A percentile compares a stretch with the other conserved stretches of the same genome.
Evolutionary conservation across 2,113 vertebrate genomes (phyloP).

Genomic region (Cacatua alba): DNA sequence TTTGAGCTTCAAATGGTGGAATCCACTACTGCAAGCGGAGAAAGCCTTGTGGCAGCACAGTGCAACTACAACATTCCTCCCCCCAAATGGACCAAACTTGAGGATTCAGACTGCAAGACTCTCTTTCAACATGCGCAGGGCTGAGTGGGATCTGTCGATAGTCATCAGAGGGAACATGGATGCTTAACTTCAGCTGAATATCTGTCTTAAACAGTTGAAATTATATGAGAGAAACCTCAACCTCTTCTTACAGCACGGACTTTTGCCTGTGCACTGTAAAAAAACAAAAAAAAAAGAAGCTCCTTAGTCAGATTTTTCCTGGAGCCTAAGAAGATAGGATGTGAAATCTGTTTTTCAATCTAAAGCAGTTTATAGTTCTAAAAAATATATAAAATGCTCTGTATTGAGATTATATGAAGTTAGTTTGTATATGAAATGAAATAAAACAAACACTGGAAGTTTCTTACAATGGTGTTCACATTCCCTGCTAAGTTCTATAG

Average conservation of each 20-base stretch:
- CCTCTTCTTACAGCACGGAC: neutral
- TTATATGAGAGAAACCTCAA: neutral
- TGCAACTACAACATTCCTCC: neutral
- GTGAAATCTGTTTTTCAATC: neutral
- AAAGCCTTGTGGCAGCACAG: neutral
- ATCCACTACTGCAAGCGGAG: neutral
- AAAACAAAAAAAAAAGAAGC: neutral
- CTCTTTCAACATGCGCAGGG: neutral
- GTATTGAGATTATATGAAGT: neutral
- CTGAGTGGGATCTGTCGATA: neutral
- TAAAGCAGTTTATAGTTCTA: neutral
- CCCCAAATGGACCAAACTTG: neutral
- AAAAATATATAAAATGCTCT: neutral
- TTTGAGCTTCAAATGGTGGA: fast-evolving
- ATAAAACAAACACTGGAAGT: slow-evolving; percentile 35
- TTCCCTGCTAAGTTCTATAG: slow-evolving; percentile 33
- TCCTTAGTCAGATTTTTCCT: neutral
- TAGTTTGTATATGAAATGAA: slow-evolving; percentile 30
- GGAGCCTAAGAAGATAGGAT: neutral
- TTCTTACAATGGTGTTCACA: slow-evolving; percentile 35
- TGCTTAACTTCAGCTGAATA: neutral
- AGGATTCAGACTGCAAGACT: neutral
- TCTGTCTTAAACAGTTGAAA: neutral
- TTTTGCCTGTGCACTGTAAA: neutral
- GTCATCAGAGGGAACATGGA: neutral